phyloP scores from a whole-genome alignment of 2,797 vertebrate genomes.

The Bryconaethiops microstoma region DNA sequence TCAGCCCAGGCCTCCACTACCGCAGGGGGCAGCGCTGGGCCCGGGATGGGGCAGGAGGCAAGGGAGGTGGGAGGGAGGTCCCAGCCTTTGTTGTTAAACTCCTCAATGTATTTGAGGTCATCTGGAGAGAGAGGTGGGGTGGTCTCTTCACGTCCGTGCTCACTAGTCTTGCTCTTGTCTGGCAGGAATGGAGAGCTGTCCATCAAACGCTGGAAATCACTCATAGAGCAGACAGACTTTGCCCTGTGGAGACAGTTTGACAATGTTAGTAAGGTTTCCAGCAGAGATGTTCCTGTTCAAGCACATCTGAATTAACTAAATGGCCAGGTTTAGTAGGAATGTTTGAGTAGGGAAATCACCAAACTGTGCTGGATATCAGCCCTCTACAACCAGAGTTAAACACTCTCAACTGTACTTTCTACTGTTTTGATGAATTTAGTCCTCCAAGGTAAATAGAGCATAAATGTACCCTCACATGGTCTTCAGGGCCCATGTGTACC shows the following conservation, averaged over 20 bases:
- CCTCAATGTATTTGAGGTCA: constrained; percentile 97
- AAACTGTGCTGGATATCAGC: too few relatives aligned
- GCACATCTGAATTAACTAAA: too few relatives aligned
- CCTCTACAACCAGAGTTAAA: too few relatives aligned
- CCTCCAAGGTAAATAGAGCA: too few relatives aligned
- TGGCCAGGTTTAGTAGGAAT: too few relatives aligned
- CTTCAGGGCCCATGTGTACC: too few relatives aligned
- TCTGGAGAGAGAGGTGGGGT: constrained; percentile 96
- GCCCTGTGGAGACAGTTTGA: constrained; percentile 76
- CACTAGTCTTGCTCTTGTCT: constrained; percentile 82
- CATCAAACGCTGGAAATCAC: constrained; percentile 97
- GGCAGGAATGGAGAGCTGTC: constrained; percentile 97
- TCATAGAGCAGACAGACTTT: constrained; percentile 98
- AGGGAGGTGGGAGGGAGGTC: constrained; percentile 75
- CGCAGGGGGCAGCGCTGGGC: constrained; percentile 42
- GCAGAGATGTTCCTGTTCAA: too few relatives aligned
- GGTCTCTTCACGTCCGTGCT: constrained; percentile 82
- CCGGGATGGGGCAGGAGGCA: constrained; percentile 58
- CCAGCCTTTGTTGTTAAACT: constrained; percentile 93
- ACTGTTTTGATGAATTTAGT: too few relatives aligned
- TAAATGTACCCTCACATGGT: too few relatives aligned
- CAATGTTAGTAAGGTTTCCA: too few relatives aligned
- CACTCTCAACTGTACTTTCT: too few relatives aligned
- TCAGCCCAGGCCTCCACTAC: constrained; percentile 69
- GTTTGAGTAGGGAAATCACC: too few relatives aligned